phyloP scores from a whole-genome alignment of 2,797 vertebrate genomes.

The Chelonia mydas region DNA sequence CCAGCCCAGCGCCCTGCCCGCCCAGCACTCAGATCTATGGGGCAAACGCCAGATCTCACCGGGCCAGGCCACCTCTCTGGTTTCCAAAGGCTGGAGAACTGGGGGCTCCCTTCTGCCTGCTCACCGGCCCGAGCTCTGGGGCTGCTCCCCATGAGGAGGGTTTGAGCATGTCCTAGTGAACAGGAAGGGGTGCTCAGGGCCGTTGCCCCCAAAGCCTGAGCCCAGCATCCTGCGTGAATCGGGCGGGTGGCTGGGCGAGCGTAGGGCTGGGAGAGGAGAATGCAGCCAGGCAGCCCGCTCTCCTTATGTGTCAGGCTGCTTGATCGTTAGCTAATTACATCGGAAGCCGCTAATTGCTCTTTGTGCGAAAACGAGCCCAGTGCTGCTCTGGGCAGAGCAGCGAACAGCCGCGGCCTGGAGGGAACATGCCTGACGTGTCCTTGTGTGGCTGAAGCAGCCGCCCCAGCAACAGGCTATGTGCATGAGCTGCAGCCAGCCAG shows the following conservation, averaged over 20 bases:
- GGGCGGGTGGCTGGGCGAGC: too few species aligned
- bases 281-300: neutral
- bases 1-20: neutral
- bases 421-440: neutral
- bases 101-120: neutral
- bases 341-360: slow-evolving; percentile 55
- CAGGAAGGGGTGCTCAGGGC: too few species aligned
- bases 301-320: slow-evolving; percentile 42
- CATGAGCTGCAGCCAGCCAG: neutral
- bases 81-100: neutral
- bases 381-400: neutral
- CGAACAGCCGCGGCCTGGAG: neutral
- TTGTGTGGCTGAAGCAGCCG: neutral
- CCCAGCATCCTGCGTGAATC: neutral
- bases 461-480: neutral
- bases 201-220: too few species aligned
- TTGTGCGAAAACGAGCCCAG: neutral
- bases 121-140: too few species aligned
- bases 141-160: too few species aligned
- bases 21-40: neutral
- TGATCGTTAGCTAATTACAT: slow-evolving; percentile 65
- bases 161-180: too few species aligned
- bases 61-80: neutral
- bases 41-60: neutral
- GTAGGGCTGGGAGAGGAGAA: neutral